Evolutionary conservation across 2,888 invertebrate genomes (phyloP).

Genomic region (Dromius quadrimaculatus): DNA sequence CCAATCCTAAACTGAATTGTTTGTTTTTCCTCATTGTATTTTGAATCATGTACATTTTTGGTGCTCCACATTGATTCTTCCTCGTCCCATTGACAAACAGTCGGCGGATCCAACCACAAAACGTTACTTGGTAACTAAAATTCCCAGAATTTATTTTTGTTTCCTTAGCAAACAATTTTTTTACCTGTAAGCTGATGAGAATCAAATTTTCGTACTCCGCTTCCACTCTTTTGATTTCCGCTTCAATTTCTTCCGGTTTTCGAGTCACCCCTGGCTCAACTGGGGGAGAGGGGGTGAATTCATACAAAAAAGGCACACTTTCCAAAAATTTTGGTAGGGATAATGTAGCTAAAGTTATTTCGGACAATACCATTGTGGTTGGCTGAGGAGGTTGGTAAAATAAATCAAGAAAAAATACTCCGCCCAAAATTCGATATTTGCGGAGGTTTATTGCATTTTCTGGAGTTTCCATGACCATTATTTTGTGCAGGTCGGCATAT

Average conservation of each 20-base stretch:
- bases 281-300: conserved; percentile 77
- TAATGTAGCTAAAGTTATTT: conserved; percentile 29
- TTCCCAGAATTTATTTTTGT: too few relatives aligned
- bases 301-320: conserved; percentile 73
- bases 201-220: conserved; percentile 80
- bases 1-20: conserved; percentile 82
- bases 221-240: conserved; percentile 80
- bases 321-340: conserved; percentile 65
- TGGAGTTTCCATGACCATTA: conserved; percentile 64
- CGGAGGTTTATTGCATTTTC: conserved; percentile 79
- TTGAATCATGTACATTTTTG: conserved; percentile 75
- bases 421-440: conserved; percentile 81
- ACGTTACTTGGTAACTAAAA: conserved; percentile 63
- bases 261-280: conserved; percentile 76
- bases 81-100: conserved; percentile 63
- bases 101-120: conserved; percentile 64
- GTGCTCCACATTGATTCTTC: conserved; percentile 60
- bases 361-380: conserved; percentile 30
- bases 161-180: too few relatives aligned
- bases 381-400: conserved; percentile 84
- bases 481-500: conserved; percentile 66
- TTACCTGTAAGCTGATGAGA: conserved; percentile 67
- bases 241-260: conserved; percentile 84
- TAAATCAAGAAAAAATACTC: conserved; percentile 80
- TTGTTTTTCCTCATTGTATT: conserved; percentile 88